Evolutionary conservation across 1,140 invertebrate species (phyloP).

Genomic region (Apis cerana): DNA sequence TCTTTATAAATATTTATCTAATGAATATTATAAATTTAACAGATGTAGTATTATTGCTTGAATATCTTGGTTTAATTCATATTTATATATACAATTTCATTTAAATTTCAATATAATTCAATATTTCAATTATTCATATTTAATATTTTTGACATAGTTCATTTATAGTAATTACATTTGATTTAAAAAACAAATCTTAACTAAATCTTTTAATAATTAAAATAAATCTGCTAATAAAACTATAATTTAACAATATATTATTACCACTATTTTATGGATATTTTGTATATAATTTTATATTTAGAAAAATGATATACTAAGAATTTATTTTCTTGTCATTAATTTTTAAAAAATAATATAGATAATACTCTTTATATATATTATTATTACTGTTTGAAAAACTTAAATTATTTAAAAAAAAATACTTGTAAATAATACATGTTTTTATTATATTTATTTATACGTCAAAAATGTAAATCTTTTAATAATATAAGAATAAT

Average conservation of each 20-base stretch:
- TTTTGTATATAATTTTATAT: conserved; percentile 6
- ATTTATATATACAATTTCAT: not conserved
- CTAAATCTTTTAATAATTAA: conserved; percentile 22
- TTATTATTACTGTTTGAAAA: not conserved
- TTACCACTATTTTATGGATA: conserved; percentile 6
- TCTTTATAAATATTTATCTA: not conserved
- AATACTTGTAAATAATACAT: not conserved
- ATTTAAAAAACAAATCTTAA: not conserved
- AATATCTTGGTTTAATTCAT: not conserved
- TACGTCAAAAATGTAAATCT: not conserved
- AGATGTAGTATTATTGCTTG: conserved; percentile 24
- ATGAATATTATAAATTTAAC: not conserved
- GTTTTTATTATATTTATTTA: not conserved
- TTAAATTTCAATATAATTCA: not conserved
- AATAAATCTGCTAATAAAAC: conserved; percentile 3
- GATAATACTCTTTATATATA: not conserved
- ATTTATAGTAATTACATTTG: no score
- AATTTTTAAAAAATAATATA: not conserved
- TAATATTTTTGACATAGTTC: no score
- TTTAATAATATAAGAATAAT: no score
- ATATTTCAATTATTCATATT: no score
- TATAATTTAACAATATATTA: conserved; percentile 34
- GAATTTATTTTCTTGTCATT: not conserved
- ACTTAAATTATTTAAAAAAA: not conserved
- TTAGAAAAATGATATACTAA: conserved; percentile 27